These are phyloP conservation scores for Thalassarche chlororhynchos DNA, from an alignment of 2,113 vertebrate genomes.

Conservation along the genomic window DNA sequence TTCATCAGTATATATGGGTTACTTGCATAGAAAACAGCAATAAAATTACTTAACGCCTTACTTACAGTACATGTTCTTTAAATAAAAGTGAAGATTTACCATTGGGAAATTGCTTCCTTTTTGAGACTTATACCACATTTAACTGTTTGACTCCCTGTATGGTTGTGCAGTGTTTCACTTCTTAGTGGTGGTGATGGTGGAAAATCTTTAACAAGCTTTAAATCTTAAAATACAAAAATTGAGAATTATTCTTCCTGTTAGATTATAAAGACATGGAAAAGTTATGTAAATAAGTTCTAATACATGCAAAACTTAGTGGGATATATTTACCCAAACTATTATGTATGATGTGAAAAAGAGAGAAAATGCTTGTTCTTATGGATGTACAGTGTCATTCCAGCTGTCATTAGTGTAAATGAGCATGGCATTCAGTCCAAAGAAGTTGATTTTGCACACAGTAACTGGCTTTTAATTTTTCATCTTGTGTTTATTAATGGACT, in stretches of 20 bases:
- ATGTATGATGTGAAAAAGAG: background rate
- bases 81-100: background rate
- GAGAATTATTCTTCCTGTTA: background rate
- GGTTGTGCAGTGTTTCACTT: background rate
- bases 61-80: background rate
- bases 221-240: background rate
- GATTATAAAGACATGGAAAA: background rate
- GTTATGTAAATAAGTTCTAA: background rate
- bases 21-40: background rate
- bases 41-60: background rate
- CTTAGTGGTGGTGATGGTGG: fast-evolving
- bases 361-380: background rate
- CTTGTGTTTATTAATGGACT: background rate
- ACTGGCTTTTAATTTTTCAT: background rate
- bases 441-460: background rate
- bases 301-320: background rate
- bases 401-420: background rate
- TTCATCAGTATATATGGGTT: background rate
- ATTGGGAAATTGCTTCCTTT: background rate
- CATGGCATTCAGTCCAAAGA: background rate
- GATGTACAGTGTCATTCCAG: background rate
- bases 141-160: background rate
- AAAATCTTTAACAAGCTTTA: background rate
- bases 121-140: background rate
- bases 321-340: background rate